Conservation (phyloP, 1,140 invertebrate species). For the Dryas iulia region DNA sequence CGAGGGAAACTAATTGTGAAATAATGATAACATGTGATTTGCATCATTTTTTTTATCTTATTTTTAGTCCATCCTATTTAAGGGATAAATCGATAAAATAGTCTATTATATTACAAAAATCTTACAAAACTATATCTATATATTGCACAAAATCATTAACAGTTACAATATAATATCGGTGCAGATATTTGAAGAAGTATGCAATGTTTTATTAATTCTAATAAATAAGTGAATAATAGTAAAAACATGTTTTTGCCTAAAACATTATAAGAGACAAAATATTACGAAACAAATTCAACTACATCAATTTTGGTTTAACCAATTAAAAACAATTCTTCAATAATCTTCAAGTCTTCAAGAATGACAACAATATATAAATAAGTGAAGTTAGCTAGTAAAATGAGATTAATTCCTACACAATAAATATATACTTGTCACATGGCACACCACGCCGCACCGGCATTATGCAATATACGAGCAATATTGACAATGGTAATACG, state of each 20-base stretch:
- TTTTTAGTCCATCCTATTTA: no score
- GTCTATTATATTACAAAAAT: no score
- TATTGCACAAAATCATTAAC: neutral
- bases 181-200: neutral
- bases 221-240: no score
- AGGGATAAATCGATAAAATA: no score
- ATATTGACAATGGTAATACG: neutral
- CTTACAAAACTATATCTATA: neutral
- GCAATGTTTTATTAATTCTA: no score
- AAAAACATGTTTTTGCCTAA: no score
- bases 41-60: no score
- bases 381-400: neutral
- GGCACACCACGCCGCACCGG: neutral
- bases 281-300: no score
- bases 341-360: neutral
- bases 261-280: no score
- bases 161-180: neutral
- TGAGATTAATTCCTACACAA: neutral
- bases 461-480: neutral
- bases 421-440: neutral
- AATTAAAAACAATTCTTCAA: no score
- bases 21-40: neutral
- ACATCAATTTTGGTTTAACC: no score
- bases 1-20: neutral
- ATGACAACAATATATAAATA: neutral